Base-by-base conservation (phyloP, 2,888 invertebrate genomes). In the Platycheirus albimanus region DNA sequence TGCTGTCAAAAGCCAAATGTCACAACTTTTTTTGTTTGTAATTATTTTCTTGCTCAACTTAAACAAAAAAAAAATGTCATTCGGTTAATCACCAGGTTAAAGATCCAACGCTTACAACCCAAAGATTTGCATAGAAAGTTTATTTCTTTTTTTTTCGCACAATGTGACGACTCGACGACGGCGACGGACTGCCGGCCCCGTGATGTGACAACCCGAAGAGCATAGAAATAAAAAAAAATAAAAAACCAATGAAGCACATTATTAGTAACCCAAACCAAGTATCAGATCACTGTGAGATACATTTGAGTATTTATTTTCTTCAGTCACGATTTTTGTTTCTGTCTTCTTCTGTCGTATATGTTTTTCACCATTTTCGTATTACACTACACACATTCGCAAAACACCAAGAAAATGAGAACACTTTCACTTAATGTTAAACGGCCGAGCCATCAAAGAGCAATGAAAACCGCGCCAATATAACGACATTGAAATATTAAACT, bases 101-200 rank as follows among this genome's bases (percentile, higher is more conserved):
- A 77, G 56, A 77, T 77, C 43, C 43, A 56, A 64, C 64, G 52
- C 8, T 8, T 6, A 47, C 61, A 56, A 56, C 36, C 58, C n/a
- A 58, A 51, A 66, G 66, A 78, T 78, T 72, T 66, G 66, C 78
- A 72, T 78, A 78, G 78, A 78, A 78, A 78, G 78, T 78, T 78
- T 64, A 11, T 63, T 58, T 43, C 36, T 69, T 19, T 69, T 77
- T 52, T 71, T 58, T 67, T 67, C 51, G 64, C 66, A 24, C 24
- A 51, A 64, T 51, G 15, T 5, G 54, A 52, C 41, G 1, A 15
- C 1, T 3, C 38, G 38, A 41, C n/a, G 5, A 6, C 5, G 7
- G 30, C 8, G 30, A 33, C 30, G 24, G 24, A 24, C 24, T 24
- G 24, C n/a, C n/a, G n/a, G n/a, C n/a, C n/a, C n/a, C n/a, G 8